Evolutionary conservation across 1,140 invertebrate genomes (phyloP).

Genomic region (Thereuonema tuberculata): DNA sequence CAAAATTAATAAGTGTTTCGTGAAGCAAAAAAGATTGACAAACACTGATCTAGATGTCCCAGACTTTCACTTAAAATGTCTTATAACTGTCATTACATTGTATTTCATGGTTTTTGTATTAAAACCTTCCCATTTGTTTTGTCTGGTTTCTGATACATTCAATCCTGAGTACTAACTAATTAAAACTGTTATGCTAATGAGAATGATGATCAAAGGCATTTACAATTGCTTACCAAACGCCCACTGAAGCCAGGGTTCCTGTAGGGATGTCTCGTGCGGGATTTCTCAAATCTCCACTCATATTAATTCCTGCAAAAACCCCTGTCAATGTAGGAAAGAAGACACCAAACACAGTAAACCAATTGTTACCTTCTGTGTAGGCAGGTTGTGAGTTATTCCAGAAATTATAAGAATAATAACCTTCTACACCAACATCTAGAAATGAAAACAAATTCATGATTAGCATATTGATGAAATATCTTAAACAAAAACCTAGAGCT

Average conservation of each 20-base stretch:
- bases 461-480: too few species aligned
- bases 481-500: slow-evolving; percentile 6
- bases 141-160: too few species aligned
- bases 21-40: too few species aligned
- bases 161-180: too few species aligned
- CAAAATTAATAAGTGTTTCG: too few species aligned
- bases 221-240: slow-evolving; percentile 48
- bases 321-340: slow-evolving; percentile 88
- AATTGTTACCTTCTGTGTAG: slow-evolving; percentile 62
- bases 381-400: slow-evolving; percentile 64
- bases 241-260: slow-evolving; percentile 80
- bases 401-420: slow-evolving; percentile 65
- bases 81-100: too few species aligned
- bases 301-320: slow-evolving; percentile 90
- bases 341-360: slow-evolving; percentile 88
- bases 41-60: too few species aligned
- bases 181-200: too few species aligned
- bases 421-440: slow-evolving; percentile 64
- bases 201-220: too few species aligned
- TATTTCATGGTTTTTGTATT: too few species aligned
- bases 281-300: slow-evolving; percentile 87
- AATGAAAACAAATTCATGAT: slow-evolving; percentile 22
- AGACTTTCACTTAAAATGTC: too few species aligned
- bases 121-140: too few species aligned
- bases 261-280: slow-evolving; percentile 85